Evolutionary conservation across 2,888 invertebrate genomes (phyloP).

Genomic region (Temnothorax rugatulus): DNA sequence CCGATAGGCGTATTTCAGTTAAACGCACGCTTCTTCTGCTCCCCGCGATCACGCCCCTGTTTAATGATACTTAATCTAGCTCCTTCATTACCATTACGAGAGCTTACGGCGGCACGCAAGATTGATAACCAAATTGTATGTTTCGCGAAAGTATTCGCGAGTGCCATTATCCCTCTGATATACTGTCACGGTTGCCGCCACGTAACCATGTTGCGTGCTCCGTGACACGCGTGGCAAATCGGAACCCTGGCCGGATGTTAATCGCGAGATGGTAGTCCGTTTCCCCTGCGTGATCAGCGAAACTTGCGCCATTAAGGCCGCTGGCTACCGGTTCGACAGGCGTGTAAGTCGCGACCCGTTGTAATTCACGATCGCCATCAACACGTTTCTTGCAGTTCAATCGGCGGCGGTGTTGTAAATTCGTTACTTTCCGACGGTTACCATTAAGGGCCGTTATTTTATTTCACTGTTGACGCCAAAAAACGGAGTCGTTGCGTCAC

Average conservation of each 20-base stretch:
- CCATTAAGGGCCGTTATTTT: constrained; percentile 40
- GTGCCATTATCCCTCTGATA: constrained; percentile 27
- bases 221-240: constrained; percentile 42
- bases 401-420: constrained; percentile 40
- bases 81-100: constrained; percentile 1
- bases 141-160: constrained; percentile 12
- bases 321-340: constrained; percentile 59
- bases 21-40: neutral
- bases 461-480: neutral
- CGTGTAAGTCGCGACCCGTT: constrained; percentile 57
- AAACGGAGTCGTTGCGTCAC: constrained; percentile 3
- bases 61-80: neutral
- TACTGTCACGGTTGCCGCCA: constrained; percentile 9
- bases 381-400: constrained; percentile 57
- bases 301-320: constrained; percentile 58
- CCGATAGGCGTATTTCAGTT: neutral
- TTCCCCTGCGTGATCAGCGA: constrained; percentile 36
- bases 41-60: neutral
- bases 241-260: constrained; percentile 25
- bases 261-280: constrained; percentile 23
- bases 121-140: constrained; percentile 24
- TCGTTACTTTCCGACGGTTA: constrained; percentile 51
- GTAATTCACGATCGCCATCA: constrained; percentile 65
- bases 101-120: neutral
- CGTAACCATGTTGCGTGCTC: constrained; percentile 11